Base-by-base conservation (phyloP, 2,888 invertebrate species). In the Microctonus aethiopoides region DNA sequence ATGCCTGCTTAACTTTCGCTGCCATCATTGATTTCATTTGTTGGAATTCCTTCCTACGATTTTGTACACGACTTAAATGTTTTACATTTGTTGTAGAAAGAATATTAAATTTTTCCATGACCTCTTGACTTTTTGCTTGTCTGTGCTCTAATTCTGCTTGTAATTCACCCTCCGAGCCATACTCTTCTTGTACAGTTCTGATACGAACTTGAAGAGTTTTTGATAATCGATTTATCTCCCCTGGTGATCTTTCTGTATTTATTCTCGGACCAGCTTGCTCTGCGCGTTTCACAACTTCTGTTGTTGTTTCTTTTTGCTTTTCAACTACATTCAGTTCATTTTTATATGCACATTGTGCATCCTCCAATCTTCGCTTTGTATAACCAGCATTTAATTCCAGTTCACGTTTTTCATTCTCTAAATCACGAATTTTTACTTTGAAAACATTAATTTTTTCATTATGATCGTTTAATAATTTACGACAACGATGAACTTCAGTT, bases 191-290 rank as follows among this genome's bases (percentile, higher is more conserved):
- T 24, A 81, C 76, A 3, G 75, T 75, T 3, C 51, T 61, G 64
- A 86, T 84, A 10, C 76, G 77, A 7, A 54, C 56, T 73, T 75
- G 75, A 2, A 81, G 57, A 29, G 79, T 78, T 36, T 46, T 71
- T n/a, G 68, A 52, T 32, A 72, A 52, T 22, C 51, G 36, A 36
- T 74, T 74, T 2, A 86, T 76, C 16, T 82, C 78, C 6, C 61
- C 9, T 52, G 56, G 54, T 39, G 78, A 90, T 90, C 89, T 89
- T 0, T 88, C 84, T 7, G 88, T 87, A 0, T 87, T 80, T 5
- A 90, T 84, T 75, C 90, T 85, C 0, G 87, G 82, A 34, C 91
- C 90, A 13, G 88, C 78, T 41, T 77, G 80, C 56, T 83, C 80
- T 0, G 91, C 91, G 62, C 88, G 86, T 79, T 75, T 68, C 83